Percentiles rank a stretch among this genome's conserved stretches.
Evolutionary conservation across 1,140 invertebrate genomes (phyloP).

Genomic region (Anastrepha ludens): DNA sequence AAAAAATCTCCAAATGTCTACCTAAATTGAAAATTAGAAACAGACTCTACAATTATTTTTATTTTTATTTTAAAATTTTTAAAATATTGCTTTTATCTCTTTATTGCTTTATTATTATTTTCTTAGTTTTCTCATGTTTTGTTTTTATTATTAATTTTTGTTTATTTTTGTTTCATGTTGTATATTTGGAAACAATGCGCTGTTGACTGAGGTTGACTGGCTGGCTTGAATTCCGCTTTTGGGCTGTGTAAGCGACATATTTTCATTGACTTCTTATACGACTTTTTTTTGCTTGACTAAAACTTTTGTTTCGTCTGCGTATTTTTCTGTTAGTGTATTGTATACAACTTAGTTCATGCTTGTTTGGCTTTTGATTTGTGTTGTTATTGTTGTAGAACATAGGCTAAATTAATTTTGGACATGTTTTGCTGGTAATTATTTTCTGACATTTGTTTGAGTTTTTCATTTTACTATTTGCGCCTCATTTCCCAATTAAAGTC

Average conservation of each 20-base stretch:
- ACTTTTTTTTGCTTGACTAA: not conserved
- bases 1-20: no score
- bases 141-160: not conserved
- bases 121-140: not conserved
- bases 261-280: not conserved
- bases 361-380: not conserved
- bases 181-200: no score
- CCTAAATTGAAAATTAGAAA: no score
- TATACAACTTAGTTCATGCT: not conserved
- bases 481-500: conserved; percentile 1
- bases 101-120: not conserved
- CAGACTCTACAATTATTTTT: no score
- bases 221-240: not conserved
- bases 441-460: not conserved
- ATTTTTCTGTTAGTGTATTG: not conserved
- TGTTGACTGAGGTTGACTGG: no score
- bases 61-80: no score
- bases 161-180: not conserved
- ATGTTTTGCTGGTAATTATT: not conserved
- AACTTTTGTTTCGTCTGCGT: not conserved
- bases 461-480: not conserved
- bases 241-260: no score
- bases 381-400: not conserved
- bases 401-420: conserved; percentile 19
- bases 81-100: not conserved